Conservation (phyloP, 2,113 vertebrate genomes). For the Hymenochirus boettgeri region DNA sequence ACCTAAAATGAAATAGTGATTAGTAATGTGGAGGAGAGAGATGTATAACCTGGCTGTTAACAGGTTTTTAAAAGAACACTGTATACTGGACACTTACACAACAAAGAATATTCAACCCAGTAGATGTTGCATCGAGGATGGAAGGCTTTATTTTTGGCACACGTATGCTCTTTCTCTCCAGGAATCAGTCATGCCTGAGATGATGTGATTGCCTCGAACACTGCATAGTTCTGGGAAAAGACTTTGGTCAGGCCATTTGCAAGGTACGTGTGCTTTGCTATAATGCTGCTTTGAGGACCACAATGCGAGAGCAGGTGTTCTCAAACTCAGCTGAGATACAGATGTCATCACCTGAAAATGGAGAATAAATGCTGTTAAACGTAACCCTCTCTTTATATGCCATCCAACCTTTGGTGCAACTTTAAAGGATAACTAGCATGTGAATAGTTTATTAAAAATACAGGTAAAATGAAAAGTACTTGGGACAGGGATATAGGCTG, state of each 20-base stretch:
- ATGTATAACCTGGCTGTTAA: too few species aligned
- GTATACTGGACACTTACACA: too few species aligned
- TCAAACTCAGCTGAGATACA: constrained; percentile 90
- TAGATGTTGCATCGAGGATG: constrained; percentile 81
- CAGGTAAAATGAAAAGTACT: too few species aligned
- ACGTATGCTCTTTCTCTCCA: constrained; percentile 77
- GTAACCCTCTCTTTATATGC: too few species aligned
- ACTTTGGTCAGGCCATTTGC: constrained; percentile 87
- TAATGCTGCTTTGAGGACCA: constrained; percentile 89
- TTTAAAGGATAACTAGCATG: too few species aligned
- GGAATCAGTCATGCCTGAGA: constrained; percentile 82
- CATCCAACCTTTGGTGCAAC: too few species aligned
- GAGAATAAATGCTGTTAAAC: not conserved
- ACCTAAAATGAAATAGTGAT: constrained; percentile 62
- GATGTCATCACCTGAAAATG: constrained; percentile 78
- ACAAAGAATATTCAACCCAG: constrained; percentile 77
- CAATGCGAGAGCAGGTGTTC: constrained; percentile 92
- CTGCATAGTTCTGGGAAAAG: constrained; percentile 76
- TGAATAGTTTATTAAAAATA: too few species aligned
- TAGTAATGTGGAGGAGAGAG: too few species aligned
- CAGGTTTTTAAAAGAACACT: too few species aligned
- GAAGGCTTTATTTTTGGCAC: constrained; percentile 81
- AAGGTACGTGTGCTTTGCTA: constrained; percentile 86
- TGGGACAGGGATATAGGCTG: too few species aligned
- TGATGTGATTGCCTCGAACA: constrained; percentile 88